Conservation (phyloP, 2,113 vertebrate species). For the Ailuropoda melanoleuca region DNA sequence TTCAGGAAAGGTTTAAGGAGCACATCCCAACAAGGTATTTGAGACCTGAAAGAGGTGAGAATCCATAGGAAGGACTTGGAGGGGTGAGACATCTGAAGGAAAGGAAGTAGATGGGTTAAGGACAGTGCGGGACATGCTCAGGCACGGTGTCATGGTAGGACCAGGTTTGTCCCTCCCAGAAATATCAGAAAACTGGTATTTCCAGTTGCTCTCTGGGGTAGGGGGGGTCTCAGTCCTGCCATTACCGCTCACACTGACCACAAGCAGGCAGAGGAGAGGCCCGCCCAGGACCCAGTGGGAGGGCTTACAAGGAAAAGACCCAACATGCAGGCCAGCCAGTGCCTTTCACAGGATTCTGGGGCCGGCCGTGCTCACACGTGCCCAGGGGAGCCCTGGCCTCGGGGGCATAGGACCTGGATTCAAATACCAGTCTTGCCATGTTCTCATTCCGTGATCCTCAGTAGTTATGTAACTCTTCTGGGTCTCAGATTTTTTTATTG, state of each 20-base stretch:
- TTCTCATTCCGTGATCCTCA: background rate
- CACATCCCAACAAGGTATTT: background rate
- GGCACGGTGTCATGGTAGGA: background rate
- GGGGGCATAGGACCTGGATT: background rate
- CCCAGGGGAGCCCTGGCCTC: background rate
- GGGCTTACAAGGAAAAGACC: too few relatives aligned
- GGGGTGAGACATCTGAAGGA: background rate
- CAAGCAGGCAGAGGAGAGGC: background rate
- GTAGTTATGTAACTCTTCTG: background rate
- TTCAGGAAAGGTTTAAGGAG: background rate
- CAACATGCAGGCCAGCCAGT: accelerated
- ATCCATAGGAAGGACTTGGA: background rate
- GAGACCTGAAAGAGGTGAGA: background rate
- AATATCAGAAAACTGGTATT: background rate
- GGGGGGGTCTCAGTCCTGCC: background rate
- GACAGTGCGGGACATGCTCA: background rate
- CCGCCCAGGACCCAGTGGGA: background rate
- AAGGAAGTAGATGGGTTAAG: background rate
- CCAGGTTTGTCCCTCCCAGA: background rate
- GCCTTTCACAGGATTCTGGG: background rate
- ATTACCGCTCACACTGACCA: accelerated
- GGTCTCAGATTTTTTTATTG: background rate
- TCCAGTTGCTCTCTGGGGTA: background rate
- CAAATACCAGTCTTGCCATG: background rate
- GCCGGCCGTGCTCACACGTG: background rate